These are phyloP conservation scores for Aphidius ervi DNA, from an alignment of 1,140 invertebrate genomes.

Conservation along the genomic window DNA sequence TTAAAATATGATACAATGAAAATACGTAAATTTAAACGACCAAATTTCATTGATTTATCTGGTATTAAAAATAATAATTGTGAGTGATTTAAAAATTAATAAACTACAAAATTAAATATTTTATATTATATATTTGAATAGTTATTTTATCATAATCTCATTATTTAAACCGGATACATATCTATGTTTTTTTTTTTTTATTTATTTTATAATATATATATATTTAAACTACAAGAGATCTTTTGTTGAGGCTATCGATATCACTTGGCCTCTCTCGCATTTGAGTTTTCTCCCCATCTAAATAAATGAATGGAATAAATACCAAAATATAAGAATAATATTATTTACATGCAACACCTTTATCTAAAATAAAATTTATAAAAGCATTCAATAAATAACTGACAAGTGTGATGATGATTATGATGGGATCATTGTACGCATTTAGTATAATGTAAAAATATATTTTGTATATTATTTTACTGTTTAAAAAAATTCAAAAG, in stretches of 20 bases:
- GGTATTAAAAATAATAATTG: conserved; percentile 21
- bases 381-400: no score
- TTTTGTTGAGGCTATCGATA: conserved; percentile 23
- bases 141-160: no score
- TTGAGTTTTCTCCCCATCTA: not conserved
- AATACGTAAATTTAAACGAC: conserved; percentile 36
- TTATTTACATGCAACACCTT: not conserved
- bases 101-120: no score
- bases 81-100: conserved; percentile 24
- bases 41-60: conserved; percentile 44
- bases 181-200: conserved; percentile 3
- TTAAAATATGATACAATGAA: conserved; percentile 33
- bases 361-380: no score
- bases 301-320: not conserved
- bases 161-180: no score
- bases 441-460: no score
- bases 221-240: conserved; percentile 9
- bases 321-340: not conserved
- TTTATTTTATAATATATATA: not conserved
- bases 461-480: no score
- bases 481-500: no score
- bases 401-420: no score
- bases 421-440: no score
- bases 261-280: not conserved
- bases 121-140: no score